These are phyloP conservation scores for Botrylloides violaceus DNA, from an alignment of 23 tunicate genomes.

Conservation along the genomic window DNA sequence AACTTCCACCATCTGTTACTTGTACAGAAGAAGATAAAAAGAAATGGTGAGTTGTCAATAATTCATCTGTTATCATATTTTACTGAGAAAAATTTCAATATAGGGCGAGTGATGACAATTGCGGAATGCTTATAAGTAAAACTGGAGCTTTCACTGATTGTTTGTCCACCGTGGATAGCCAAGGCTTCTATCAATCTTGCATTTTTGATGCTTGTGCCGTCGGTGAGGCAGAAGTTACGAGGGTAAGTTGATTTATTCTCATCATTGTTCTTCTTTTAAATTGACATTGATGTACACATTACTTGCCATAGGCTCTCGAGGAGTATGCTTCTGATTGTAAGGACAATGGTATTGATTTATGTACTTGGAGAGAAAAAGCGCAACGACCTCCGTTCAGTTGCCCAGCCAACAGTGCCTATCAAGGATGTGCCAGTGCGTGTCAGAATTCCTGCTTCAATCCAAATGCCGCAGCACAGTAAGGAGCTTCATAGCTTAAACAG, in stretches of 20 bases:
- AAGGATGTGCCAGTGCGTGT: slow-evolving; percentile 15
- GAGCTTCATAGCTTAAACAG: too few species aligned
- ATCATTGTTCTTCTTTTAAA: too few species aligned
- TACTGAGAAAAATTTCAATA: neutral
- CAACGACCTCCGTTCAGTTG: neutral
- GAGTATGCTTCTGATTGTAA: slow-evolving; percentile 8
- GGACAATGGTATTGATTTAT: slow-evolving; percentile 11
- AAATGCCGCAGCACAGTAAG: neutral
- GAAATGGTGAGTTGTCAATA: slow-evolving; percentile 8
- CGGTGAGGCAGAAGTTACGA: slow-evolving; percentile 3
- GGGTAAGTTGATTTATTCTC: too few species aligned
- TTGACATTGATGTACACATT: too few species aligned
- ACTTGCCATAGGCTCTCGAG: slow-evolving; percentile 1
- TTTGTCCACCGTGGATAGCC: neutral
- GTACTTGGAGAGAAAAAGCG: neutral
- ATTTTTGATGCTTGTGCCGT: slow-evolving; percentile 77
- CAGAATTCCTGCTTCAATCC: slow-evolving; percentile 9
- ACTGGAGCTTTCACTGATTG: slow-evolving; percentile 14
- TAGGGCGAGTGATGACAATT: slow-evolving; percentile 7
- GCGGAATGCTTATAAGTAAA: slow-evolving; percentile 6
- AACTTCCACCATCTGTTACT: slow-evolving; percentile 4
- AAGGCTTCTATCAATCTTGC: slow-evolving; percentile 48
- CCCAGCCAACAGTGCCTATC: neutral
- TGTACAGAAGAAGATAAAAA: slow-evolving; percentile 10
- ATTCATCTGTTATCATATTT: neutral